Percentiles rank a stretch among this genome's conserved stretches.
Conservation (phyloP, 2,888 invertebrate genomes). For the Papilio demoleus region DNA sequence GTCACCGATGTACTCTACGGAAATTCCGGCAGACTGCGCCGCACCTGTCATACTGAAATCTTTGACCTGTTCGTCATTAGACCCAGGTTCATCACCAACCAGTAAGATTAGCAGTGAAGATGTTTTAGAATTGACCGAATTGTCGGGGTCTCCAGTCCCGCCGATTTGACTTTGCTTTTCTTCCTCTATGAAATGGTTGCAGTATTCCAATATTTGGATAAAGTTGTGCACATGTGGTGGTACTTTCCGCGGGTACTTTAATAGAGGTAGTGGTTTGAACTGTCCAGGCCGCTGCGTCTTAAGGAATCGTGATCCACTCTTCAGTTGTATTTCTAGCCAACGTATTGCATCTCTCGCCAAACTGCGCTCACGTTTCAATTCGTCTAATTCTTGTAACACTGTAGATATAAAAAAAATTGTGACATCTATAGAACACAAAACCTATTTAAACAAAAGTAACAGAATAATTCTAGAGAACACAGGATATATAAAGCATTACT, state of each 20-base stretch:
- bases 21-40: slow-evolving; percentile 91
- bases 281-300: slow-evolving; percentile 94
- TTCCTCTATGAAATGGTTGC: slow-evolving; percentile 86
- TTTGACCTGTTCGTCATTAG: slow-evolving; percentile 76
- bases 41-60: slow-evolving; percentile 91
- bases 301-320: slow-evolving; percentile 93
- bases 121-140: slow-evolving; percentile 64
- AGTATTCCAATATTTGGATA: slow-evolving; percentile 93
- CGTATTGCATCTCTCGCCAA: slow-evolving; percentile 96
- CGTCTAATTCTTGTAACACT: slow-evolving; percentile 95
- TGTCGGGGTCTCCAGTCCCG: slow-evolving; percentile 70
- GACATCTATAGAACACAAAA: too few species aligned
- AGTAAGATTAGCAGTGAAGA: slow-evolving; percentile 89
- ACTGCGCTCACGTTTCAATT: slow-evolving; percentile 92
- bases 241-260: slow-evolving; percentile 73
- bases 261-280: slow-evolving; percentile 86
- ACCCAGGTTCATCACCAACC: slow-evolving; percentile 83
- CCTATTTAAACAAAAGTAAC: too few species aligned
- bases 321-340: slow-evolving; percentile 95
- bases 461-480: too few species aligned
- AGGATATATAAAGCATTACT: background rate
- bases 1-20: slow-evolving; percentile 90
- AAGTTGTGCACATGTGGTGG: slow-evolving; percentile 85
- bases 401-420: slow-evolving; percentile 63
- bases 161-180: slow-evolving; percentile 66